Percentiles rank a stretch among this genome's conserved stretches.
These are phyloP conservation scores for Psammodynastes pulverulentus DNA, from an alignment of 2,113 vertebrate species.

Conservation along the genomic window DNA sequence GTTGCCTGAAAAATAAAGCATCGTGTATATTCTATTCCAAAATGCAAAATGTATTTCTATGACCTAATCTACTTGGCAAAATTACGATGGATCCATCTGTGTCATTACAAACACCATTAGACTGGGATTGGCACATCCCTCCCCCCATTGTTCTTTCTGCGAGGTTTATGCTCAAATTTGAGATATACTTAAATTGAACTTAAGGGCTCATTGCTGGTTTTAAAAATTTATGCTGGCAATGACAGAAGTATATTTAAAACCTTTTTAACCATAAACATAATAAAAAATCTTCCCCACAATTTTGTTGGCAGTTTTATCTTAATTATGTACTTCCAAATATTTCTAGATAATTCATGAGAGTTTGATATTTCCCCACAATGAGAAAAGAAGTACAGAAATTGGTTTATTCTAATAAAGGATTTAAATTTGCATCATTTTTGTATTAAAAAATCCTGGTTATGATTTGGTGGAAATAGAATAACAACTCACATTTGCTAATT, in stretches of 20 bases:
- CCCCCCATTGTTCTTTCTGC: neutral
- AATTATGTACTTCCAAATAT: neutral
- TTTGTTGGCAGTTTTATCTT: neutral
- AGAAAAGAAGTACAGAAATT: neutral
- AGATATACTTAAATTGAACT: neutral
- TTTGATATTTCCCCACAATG: neutral
- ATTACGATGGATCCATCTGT: neutral
- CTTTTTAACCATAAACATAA: neutral
- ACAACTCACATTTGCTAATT: neutral
- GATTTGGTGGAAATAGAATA: neutral
- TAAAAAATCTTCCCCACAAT: too few relatives aligned
- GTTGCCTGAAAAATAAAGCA: neutral
- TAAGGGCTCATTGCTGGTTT: neutral
- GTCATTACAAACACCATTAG: neutral
- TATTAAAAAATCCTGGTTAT: neutral
- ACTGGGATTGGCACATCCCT: neutral
- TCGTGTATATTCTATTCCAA: neutral
- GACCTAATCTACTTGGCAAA: neutral
- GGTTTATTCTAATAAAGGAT: neutral
- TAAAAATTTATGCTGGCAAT: neutral
- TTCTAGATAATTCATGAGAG: neutral
- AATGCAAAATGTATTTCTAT: neutral
- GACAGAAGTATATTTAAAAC: neutral
- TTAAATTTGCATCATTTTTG: neutral
- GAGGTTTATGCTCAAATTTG: neutral